Evolutionary conservation across 2,113 vertebrate genomes (phyloP).

Genomic region (Tonatia bakeri): DNA sequence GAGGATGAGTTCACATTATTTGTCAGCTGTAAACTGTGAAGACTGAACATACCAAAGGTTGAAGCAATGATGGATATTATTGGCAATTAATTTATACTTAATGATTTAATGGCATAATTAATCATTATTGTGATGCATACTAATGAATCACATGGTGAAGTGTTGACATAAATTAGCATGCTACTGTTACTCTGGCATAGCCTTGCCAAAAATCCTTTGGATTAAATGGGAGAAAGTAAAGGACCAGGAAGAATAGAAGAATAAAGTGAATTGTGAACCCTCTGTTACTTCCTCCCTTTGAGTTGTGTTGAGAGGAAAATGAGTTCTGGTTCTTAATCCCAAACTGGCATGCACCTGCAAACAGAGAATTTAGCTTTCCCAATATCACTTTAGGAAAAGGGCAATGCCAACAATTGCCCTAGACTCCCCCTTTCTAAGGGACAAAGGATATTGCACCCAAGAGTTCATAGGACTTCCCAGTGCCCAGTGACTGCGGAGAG

Average conservation of each 20-base stretch:
- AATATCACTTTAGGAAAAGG: neutral
- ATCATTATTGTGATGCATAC: neutral
- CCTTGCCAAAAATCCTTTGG: neutral
- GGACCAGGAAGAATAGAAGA: neutral
- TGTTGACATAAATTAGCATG: neutral
- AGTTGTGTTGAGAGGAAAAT: neutral
- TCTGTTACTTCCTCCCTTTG: neutral
- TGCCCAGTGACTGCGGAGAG: neutral
- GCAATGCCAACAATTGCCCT: neutral
- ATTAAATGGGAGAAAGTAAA: neutral
- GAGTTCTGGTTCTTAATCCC: neutral
- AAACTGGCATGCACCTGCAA: neutral
- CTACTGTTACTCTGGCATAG: neutral
- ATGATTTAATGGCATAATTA: neutral
- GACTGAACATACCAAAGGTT: neutral
- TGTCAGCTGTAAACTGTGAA: neutral
- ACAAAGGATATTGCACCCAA: neutral
- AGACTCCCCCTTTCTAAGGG: neutral
- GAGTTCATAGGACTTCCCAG: neutral
- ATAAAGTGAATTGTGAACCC: neutral
- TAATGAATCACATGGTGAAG: neutral
- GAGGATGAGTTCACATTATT: neutral
- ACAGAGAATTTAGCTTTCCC: neutral
- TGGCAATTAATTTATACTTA: neutral
- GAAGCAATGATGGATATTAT: neutral